Conservation (phyloP, 2,888 invertebrate genomes). For the Drosophila koepferae region DNA sequence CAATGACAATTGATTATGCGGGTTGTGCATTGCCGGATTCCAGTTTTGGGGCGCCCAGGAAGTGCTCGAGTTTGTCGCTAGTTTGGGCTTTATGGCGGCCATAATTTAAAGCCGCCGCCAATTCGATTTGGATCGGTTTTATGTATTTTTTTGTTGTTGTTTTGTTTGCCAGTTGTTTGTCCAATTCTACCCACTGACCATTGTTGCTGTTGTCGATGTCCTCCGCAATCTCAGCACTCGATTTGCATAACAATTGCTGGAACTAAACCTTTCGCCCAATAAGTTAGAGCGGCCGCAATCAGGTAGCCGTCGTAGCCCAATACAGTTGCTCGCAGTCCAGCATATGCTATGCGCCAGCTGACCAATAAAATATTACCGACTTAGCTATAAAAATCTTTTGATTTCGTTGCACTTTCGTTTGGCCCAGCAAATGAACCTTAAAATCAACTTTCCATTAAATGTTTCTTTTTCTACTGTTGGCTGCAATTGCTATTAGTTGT, state of each 20-base stretch:
- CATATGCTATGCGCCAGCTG: slow-evolving; percentile 33
- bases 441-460: slow-evolving; percentile 65
- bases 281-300: slow-evolving; percentile 33
- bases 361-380: slow-evolving; percentile 69
- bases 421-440: slow-evolving; percentile 58
- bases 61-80: slow-evolving; percentile 55
- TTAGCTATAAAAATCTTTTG: slow-evolving; percentile 51
- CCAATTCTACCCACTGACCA: slow-evolving; percentile 71
- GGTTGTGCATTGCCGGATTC: slow-evolving; percentile 42
- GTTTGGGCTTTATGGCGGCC: slow-evolving; percentile 63
- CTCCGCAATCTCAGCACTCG: slow-evolving; percentile 63
- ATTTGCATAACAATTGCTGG: slow-evolving; percentile 78
- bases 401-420: slow-evolving; percentile 60
- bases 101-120: slow-evolving; percentile 66
- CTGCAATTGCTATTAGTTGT: slow-evolving; percentile 9
- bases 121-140: slow-evolving; percentile 62
- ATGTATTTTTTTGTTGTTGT: background rate
- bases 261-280: slow-evolving; percentile 74
- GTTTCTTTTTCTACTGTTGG: background rate
- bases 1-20: slow-evolving; percentile 76
- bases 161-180: slow-evolving; percentile 55
- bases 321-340: slow-evolving; percentile 30
- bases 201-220: slow-evolving; percentile 43
- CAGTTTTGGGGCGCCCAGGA: slow-evolving; percentile 56
- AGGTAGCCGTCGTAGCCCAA: slow-evolving; percentile 22